These are phyloP conservation scores for Cylindroiulus punctatus DNA, from an alignment of 2,888 invertebrate genomes.

Conservation along the genomic window DNA sequence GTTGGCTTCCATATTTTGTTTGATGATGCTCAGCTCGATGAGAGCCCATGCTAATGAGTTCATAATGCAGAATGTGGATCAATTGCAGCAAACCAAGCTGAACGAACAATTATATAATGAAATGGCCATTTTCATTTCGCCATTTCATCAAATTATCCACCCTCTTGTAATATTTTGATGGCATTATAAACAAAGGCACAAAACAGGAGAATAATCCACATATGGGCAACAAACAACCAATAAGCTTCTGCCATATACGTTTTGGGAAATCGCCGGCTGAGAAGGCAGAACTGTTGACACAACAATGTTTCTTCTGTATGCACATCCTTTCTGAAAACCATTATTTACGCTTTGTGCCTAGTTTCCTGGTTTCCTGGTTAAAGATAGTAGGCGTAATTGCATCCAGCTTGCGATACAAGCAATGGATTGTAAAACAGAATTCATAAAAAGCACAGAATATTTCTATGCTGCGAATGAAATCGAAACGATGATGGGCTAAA, in stretches of 20 bases:
- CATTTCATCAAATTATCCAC: conserved; percentile 47
- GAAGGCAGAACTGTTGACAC: background rate
- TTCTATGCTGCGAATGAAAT: too few relatives aligned
- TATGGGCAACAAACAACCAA: conserved; percentile 5
- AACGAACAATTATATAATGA: conserved; percentile 43
- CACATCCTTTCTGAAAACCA: background rate
- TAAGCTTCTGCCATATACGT: background rate
- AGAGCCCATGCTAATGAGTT: conserved; percentile 37
- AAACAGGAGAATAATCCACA: conserved; percentile 40
- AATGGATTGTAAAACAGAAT: too few relatives aligned
- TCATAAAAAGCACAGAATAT: too few relatives aligned
- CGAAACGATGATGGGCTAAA: too few relatives aligned
- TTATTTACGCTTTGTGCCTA: background rate
- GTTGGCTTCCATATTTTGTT: conserved; percentile 28
- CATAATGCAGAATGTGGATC: conserved; percentile 45
- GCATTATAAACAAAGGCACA: conserved; percentile 28
- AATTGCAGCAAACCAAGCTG: conserved; percentile 47
- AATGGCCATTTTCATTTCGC: conserved; percentile 41
- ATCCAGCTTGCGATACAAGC: too few relatives aligned
- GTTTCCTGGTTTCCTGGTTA: background rate
- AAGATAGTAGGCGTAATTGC: background rate
- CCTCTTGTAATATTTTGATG: conserved; percentile 45
- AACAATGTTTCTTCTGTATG: background rate
- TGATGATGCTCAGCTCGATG: conserved; percentile 47
- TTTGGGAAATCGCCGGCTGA: background rate